A percentile compares a stretch with the other conserved stretches of the same genome.
phyloP scores from a whole-genome alignment of 2,113 vertebrate species.

The Sceloporus tristichus region DNA sequence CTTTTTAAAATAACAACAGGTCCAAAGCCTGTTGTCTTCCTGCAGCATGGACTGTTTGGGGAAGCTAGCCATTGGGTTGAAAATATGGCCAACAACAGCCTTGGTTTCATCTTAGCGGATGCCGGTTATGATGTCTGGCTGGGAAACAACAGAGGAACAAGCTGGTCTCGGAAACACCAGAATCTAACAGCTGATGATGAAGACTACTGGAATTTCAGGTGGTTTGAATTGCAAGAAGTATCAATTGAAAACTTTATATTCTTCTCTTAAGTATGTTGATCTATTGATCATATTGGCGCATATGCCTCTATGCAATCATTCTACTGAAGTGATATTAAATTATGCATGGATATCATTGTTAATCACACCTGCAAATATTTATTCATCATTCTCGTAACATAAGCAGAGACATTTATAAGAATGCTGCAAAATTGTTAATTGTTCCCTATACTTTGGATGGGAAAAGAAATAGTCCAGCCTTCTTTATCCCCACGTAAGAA shows the following conservation, averaged over 20 bases:
- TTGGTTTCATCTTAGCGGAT: conserved; percentile 89
- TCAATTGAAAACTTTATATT: neutral
- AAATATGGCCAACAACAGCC: conserved; percentile 85
- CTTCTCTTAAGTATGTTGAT: neutral
- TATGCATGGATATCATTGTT: no score
- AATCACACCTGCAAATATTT: no score
- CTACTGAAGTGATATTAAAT: no score
- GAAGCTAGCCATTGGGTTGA: conserved; percentile 94
- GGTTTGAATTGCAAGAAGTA: conserved; percentile 16
- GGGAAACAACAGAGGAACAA: conserved; percentile 90
- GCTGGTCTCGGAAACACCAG: conserved; percentile 88
- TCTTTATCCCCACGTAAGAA: no score
- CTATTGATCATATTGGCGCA: neutral
- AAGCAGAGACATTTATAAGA: no score
- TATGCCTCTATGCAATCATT: no score
- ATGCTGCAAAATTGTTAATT: no score
- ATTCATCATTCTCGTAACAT: no score
- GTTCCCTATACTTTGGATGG: no score
- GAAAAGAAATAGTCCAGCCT: no score
- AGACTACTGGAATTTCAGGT: conserved; percentile 93
- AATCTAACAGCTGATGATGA: conserved; percentile 78
- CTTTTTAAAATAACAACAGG: conserved; percentile 67
- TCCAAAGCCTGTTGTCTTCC: conserved; percentile 80
- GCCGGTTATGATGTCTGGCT: conserved; percentile 92
- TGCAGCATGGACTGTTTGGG: conserved; percentile 88